Evolutionary conservation across 2,888 invertebrate genomes (phyloP), one percentile per base, ranked within the genome.

Genomic region (Noctua comes): DNA sequence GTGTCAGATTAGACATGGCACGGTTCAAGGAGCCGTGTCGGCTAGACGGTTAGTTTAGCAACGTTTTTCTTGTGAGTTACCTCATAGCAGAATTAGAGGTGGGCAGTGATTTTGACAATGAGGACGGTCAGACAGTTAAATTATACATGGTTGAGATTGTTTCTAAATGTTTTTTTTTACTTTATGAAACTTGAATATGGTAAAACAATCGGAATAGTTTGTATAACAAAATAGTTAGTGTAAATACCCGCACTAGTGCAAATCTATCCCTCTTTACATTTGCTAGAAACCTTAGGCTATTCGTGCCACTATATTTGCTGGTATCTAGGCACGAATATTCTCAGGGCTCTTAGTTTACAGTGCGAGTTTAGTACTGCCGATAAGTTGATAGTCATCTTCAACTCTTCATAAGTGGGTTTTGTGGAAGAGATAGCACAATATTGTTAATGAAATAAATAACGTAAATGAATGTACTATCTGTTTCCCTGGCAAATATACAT

Each of bases 1-100:
- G 89, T 90, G 83, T 84, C 59, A 84, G 83, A 92, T 93, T 91
- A 85, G 90, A 84, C 85, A 89, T 82, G 87, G 85, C 88, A 84
- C 77, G 83, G 86, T 86, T 88, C 85, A 89, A 86, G 84, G 81
- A 75, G 82, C n/a, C n/a, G n/a, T n/a, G n/a, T 65, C 71, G 62
- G 27, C 64, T 73, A 70, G 62, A 54, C 8, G 48, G 8, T 62
- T 18, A 18, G 66, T 86, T 80, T 51, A 73, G 77, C 76, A 84
- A 86, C 68, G 64, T 59, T 71, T 68, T 76, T 76, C 18, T 71
- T 75, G 54, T 75, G 68, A 57, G 66, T 78, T 79, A 69, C 69
- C 54, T 72, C 72, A 76, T 68, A 18, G 31, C 10, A 21, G n/a
- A 51, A 48, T 24, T 54, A 77, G 18, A 18, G 31, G 65, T 24